phyloP scores from a whole-genome alignment of 2,888 invertebrate genomes.

The Stenichneumon culpator region DNA sequence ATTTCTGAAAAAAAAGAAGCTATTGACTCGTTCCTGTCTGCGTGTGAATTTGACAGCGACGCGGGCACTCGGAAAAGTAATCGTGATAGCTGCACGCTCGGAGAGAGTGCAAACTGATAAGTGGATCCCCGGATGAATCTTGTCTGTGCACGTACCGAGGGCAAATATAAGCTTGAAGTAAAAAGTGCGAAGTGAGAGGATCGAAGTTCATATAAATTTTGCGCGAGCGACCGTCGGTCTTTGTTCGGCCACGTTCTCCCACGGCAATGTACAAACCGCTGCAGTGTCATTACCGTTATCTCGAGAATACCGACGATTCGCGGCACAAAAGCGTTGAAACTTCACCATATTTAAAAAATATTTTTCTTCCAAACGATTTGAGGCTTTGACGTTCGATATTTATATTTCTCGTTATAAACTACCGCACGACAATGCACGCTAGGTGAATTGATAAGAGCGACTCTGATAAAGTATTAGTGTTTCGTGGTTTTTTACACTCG shows the following conservation, averaged over 20 bases:
- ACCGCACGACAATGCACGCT: no score
- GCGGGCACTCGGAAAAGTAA: neutral
- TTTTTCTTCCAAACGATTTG: neutral
- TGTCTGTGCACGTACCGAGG: neutral
- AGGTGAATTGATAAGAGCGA: neutral
- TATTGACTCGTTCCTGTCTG: neutral
- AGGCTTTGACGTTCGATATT: neutral
- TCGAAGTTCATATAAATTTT: conserved; percentile 2
- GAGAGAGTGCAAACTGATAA: neutral
- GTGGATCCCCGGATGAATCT: neutral
- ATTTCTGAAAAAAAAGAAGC: neutral
- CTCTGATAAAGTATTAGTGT: no score
- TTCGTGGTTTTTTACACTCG: neutral
- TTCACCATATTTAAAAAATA: no score
- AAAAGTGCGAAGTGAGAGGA: conserved; percentile 1
- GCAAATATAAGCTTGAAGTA: neutral
- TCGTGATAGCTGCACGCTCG: neutral
- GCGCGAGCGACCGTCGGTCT: neutral
- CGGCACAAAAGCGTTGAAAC: neutral
- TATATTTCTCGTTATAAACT: no score
- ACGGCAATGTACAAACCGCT: neutral
- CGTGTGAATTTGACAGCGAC: neutral
- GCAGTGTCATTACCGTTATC: neutral
- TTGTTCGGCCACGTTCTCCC: neutral
- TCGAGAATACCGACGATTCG: neutral